Base-by-base conservation (phyloP, 2,888 invertebrate species). In the Tuberolachnus salignus region DNA sequence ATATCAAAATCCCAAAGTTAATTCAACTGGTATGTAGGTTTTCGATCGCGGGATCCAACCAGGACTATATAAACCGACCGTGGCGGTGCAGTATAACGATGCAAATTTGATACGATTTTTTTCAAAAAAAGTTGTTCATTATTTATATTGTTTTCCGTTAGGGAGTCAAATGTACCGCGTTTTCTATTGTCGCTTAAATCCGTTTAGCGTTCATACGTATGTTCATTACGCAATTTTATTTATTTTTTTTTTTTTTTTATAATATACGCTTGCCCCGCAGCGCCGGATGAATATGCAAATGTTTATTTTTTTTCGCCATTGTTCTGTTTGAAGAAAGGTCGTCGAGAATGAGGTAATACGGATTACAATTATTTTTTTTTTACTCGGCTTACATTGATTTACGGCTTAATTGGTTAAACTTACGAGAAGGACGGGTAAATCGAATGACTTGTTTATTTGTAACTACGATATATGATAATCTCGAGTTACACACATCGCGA, bases 281-380 rank as follows among this genome's bases (percentile, higher is more conserved):
- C 34, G 6, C 34, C 34, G 34, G 59, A 26, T 8, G 26, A 59
- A 59, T 59, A 59, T 59, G 71, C 26, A 59, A 71, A 71, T 71
- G 11, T 59, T 26, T 3, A 19, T n/a, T 72, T 23, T 59, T 14
- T 46, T 34, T 34, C 34, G 34, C 49, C 61, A 72, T 61, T 72
- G 61, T 72, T 61, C 49, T 61, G 34, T 61, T 72, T 34, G 49
- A 72, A 72, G 49, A 72, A 21, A 72, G 61, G 61, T 61, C 61
- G 49, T 61, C 49, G 14, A 49, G 61, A 34, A 72, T 61, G 71
- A 49, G 9, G 71, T 59, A 71, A 71, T 14, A n/a, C 44, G 44
- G 21, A 71, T n/a, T 55, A 42, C 46, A 49, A 16, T 55, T 46
- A 46, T 71, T 34, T 63, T 11, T 13, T 44, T 19, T 63, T 63